These are phyloP conservation scores for Wasmannia auropunctata DNA, from an alignment of 1,140 invertebrate genomes.

Conservation along the genomic window DNA sequence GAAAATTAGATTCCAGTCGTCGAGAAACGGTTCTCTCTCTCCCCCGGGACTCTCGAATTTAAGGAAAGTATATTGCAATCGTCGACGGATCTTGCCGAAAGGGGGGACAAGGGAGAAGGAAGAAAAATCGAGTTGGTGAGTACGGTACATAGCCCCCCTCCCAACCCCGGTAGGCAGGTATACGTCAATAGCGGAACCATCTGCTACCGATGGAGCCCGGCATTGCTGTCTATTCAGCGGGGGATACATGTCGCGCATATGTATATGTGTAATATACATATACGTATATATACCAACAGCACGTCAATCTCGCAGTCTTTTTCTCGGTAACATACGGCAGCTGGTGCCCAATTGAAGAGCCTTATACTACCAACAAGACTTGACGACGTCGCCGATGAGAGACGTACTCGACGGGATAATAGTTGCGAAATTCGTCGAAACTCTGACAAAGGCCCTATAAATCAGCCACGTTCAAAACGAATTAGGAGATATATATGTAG, in stretches of 20 bases:
- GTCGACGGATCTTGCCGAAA: constrained; percentile 40
- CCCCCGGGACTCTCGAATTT: constrained; percentile 33
- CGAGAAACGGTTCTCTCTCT: constrained; percentile 44
- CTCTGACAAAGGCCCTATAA: background rate
- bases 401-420: constrained; percentile 2
- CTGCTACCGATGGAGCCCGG: constrained; percentile 67
- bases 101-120: background rate
- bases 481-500: too few species aligned
- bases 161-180: constrained; percentile 51
- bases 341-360: constrained; percentile 72
- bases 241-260: constrained; percentile 34
- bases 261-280: constrained; percentile 47
- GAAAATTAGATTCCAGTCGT: constrained; percentile 51
- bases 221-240: constrained; percentile 57
- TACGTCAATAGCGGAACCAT: constrained; percentile 71
- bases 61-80: constrained; percentile 60
- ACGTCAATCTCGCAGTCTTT: constrained; percentile 55
- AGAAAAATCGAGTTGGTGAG: constrained; percentile 60
- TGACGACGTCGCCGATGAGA: constrained; percentile 36
- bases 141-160: background rate
- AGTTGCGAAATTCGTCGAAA: background rate
- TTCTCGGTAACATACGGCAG: constrained; percentile 68
- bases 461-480: constrained; percentile 11
- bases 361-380: constrained; percentile 41
- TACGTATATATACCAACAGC: constrained; percentile 48